These are phyloP conservation scores for Lampris incognitus DNA, from an alignment of 2,113 vertebrate genomes.

Conservation along the genomic window DNA sequence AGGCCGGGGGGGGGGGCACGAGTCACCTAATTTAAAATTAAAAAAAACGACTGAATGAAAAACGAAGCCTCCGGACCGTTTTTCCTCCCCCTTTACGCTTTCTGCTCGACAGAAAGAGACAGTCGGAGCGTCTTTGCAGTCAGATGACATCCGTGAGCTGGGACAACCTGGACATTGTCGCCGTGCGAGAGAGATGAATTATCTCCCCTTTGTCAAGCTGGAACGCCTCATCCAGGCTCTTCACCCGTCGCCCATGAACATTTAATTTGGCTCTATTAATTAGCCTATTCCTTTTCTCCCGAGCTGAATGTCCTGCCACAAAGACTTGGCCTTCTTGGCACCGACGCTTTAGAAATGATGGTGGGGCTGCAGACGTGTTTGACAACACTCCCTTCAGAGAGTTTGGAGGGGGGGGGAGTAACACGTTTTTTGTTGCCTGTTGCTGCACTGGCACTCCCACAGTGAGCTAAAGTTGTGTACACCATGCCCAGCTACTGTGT, in stretches of 20 bases:
- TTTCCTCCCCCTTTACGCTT: conserved; percentile 52
- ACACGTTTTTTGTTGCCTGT: too few relatives aligned
- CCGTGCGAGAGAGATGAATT: conserved; percentile 24
- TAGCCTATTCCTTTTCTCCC: background rate
- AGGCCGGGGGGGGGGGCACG: conserved; percentile 15
- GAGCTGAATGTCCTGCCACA: conserved; percentile 50
- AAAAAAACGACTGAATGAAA: conserved; percentile 52
- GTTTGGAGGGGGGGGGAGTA: too few relatives aligned
- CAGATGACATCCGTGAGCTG: conserved; percentile 63
- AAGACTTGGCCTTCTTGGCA: conserved; percentile 41
- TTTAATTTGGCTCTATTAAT: background rate
- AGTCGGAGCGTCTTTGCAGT: conserved; percentile 37
- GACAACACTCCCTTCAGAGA: too few relatives aligned
- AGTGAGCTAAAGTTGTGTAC: too few relatives aligned
- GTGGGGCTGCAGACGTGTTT: too few relatives aligned
- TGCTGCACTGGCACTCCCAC: too few relatives aligned
- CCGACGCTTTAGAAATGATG: too few relatives aligned
- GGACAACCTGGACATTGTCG: conserved; percentile 56
- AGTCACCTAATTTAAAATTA: conserved; percentile 48
- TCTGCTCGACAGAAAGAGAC: conserved; percentile 58
- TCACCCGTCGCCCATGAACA: conserved; percentile 7
- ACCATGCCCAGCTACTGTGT: too few relatives aligned
- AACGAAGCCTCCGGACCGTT: conserved; percentile 54
- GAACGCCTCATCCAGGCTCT: conserved; percentile 44
- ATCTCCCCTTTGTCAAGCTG: conserved; percentile 51